Conservation (phyloP, 2,797 vertebrate species). For the Gorsachius magnificus region DNA sequence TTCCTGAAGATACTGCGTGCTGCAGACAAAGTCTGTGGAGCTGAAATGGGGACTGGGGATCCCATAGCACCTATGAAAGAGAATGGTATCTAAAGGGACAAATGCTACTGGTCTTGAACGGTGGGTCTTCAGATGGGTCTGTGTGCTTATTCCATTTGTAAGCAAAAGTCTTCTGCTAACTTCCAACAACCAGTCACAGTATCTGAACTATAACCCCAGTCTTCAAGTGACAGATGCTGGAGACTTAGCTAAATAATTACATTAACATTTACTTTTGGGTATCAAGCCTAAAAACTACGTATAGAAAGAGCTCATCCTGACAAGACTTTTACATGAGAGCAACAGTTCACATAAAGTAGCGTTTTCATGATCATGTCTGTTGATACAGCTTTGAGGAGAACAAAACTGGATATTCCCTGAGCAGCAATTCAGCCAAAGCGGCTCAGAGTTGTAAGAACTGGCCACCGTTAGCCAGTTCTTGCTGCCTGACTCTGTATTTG, state of each 20-base stretch:
- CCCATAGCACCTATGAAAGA: neutral
- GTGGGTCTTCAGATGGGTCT: neutral
- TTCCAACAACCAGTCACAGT: neutral
- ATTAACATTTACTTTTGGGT: neutral
- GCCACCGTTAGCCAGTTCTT: neutral
- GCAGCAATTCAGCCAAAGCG: neutral
- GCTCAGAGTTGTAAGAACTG: neutral
- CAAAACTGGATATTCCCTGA: neutral
- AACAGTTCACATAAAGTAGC: neutral
- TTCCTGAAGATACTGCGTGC: neutral
- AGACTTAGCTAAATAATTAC: neutral
- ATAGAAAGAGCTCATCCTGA: neutral
- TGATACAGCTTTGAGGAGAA: neutral
- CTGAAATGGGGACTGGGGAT: neutral
- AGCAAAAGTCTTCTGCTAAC: neutral
- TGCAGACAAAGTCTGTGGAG: neutral
- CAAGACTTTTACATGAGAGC: neutral
- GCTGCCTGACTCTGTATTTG: neutral
- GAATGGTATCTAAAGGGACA: neutral
- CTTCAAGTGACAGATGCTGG: neutral
- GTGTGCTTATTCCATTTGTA: neutral
- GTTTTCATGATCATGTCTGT: neutral
- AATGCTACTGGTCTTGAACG: neutral
- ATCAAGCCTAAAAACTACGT: neutral
- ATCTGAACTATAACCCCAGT: neutral